Evolutionary conservation across 2,888 invertebrate species (phyloP), one percentile per base, ranked within the genome.

Genomic region (Pristionchus exspectatus): DNA sequence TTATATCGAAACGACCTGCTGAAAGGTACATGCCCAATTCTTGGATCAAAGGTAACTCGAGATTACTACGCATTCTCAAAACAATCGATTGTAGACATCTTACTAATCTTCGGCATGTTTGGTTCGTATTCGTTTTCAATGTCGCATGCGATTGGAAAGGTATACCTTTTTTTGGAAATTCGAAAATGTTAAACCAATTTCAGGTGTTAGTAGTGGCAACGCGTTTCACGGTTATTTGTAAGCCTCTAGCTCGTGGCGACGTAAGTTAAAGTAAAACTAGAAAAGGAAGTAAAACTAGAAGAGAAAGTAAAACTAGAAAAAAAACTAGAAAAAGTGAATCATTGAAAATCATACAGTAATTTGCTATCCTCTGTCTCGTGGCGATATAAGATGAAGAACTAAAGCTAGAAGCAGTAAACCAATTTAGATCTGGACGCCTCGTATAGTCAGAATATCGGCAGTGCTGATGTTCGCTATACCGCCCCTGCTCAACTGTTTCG

Each of bases 41-140:
- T 38, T 21, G 16, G 4, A 74, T 38, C 3, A 74, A 38, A 74
- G 33, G 74, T 74, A 56, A 56, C 18, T 21, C 16, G 56, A 16
- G 24, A 0, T 24, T 33, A 12, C 66, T 72, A n/a, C n/a, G n/a
- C 18, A 2, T 38, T 4, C 18, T 21, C 9, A 1, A 14, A 14
- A 21, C 2, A 21, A 74, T 33, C 5, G 4, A 7, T 66, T 38
- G 1, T 38, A 77, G 74, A 24, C 24, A 44, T 77, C n/a, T 5
- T 18, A 12, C 50, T 18, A n/a, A 81, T 50, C n/a, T 27, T n/a
- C n/a, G 4, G n/a, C 2, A 10, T 81, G 21, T 81, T 54, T 27
- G 54, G 50, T 27, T 81, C 81, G 16, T 24, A 54, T n/a, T 81
- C 54, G n/a, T 54, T 81, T n/a, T 81, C 81, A 12, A n/a, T 81